These are phyloP conservation scores for Ophioninae sp. DNA, from an alignment of 2,888 invertebrate species.

Conservation along the genomic window DNA sequence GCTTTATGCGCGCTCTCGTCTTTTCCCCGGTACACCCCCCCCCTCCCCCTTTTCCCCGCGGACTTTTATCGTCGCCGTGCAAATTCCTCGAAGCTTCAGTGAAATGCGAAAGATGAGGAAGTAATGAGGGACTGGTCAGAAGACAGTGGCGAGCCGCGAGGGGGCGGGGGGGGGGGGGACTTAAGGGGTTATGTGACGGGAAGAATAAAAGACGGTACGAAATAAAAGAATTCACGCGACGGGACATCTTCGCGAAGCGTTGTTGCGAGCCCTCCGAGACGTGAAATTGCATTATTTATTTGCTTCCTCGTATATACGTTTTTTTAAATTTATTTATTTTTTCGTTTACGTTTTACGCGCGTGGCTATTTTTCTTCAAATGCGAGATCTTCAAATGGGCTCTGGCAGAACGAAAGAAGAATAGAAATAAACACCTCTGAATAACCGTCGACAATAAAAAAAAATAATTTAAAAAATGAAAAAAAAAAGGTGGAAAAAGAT, in stretches of 20 bases:
- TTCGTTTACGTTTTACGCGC: too few species aligned
- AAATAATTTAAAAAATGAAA: too few species aligned
- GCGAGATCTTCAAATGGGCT: constrained; percentile 26
- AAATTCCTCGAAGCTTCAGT: neutral
- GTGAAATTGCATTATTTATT: constrained; percentile 59
- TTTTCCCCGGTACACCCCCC: too few species aligned
- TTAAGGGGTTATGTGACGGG: too few species aligned
- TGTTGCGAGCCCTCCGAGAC: constrained; percentile 21
- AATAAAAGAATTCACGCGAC: constrained; percentile 16
- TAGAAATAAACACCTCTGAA: constrained; percentile 3
- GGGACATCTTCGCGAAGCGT: constrained; percentile 38
- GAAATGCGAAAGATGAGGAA: neutral
- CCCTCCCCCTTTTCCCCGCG: too few species aligned
- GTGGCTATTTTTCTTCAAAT: constrained; percentile 18
- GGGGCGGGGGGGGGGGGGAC: too few species aligned
- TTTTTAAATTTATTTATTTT: constrained; percentile 13
- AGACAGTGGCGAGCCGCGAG: too few species aligned
- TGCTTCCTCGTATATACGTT: constrained; percentile 2
- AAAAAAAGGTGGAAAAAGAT: too few species aligned
- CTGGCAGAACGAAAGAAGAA: constrained; percentile 40
- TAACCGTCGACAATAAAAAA: too few species aligned
- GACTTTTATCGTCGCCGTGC: neutral
- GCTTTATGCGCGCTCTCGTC: too few species aligned
- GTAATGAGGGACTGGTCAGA: too few species aligned
- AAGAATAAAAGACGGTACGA: neutral